Percentiles rank a stretch among this genome's conserved stretches.
phyloP scores from a whole-genome alignment of 2,888 invertebrate genomes.

The Pristionchus japonicus region DNA sequence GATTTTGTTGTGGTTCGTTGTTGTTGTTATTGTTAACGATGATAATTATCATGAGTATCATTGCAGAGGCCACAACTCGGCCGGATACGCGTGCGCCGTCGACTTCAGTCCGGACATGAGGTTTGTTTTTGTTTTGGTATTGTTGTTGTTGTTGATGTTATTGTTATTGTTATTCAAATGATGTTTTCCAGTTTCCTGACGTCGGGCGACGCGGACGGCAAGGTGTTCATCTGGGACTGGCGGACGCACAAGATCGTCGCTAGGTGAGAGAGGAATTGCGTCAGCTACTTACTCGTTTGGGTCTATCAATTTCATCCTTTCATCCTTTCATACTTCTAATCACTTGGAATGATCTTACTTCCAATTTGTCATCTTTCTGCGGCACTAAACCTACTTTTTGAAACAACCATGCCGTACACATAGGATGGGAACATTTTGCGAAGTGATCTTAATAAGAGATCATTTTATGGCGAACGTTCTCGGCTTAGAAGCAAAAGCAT shows the following conservation, averaged over 20 bases:
- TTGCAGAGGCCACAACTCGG: constrained; percentile 93
- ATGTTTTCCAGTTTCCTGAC: constrained; percentile 85
- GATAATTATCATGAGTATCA: neutral
- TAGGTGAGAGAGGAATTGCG: constrained; percentile 76
- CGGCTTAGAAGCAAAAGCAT: no score
- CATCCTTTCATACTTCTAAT: no score
- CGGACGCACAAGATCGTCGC: constrained; percentile 97
- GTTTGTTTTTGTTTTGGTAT: no score
- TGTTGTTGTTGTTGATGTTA: neutral
- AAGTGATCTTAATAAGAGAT: no score
- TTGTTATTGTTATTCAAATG: neutral
- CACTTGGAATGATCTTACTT: no score
- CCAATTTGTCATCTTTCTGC: no score
- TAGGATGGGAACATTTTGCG: no score
- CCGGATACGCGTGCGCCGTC: constrained; percentile 95
- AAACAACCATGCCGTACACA: no score
- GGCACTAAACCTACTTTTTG: no score
- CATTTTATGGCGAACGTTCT: no score
- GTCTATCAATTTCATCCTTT: no score
- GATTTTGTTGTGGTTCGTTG: neutral
- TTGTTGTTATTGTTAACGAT: neutral
- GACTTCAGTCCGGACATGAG: constrained; percentile 99
- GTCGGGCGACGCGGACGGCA: constrained; percentile 98
- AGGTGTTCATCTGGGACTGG: constrained; percentile 99
- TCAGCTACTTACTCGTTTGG: no score